Evolutionary conservation across 2,888 invertebrate genomes (phyloP).

Genomic region (Sphaerophoria rueppellii): DNA sequence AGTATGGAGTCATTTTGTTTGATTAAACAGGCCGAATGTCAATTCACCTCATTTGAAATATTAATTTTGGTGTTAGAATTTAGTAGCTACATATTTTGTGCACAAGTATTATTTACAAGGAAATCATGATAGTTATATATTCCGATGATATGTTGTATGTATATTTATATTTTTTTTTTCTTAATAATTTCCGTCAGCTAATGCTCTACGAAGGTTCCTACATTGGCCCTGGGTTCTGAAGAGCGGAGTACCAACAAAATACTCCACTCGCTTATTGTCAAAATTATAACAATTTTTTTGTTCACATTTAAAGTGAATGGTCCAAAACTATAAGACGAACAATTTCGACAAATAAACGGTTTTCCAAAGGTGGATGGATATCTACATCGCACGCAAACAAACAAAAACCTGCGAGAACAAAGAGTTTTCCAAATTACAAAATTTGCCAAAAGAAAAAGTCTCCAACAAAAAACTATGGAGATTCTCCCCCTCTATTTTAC

Average conservation of each 20-base stretch:
- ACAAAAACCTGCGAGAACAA: slow-evolving; percentile 45
- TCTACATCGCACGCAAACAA: slow-evolving; percentile 21
- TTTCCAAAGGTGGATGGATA: slow-evolving; percentile 28
- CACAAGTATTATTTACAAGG: slow-evolving; percentile 40
- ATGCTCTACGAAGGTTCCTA: slow-evolving; percentile 48
- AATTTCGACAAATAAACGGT: slow-evolving; percentile 39
- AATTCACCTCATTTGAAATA: background rate
- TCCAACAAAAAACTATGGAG: slow-evolving; percentile 3
- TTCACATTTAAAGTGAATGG: slow-evolving; percentile 45
- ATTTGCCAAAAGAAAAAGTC: slow-evolving; percentile 34
- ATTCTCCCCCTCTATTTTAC: background rate
- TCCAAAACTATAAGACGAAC: slow-evolving; percentile 60
- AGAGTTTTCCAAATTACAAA: slow-evolving; percentile 34
- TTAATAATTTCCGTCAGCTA: slow-evolving; percentile 20
- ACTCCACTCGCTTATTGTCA: slow-evolving; percentile 68
- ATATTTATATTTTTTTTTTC: background rate
- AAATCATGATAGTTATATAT: slow-evolving; percentile 31
- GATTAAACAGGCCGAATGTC: no score
- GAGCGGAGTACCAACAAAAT: slow-evolving; percentile 44
- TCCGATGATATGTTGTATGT: slow-evolving; percentile 54
- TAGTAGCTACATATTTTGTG: slow-evolving; percentile 3
- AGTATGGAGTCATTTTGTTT: no score
- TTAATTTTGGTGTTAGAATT: background rate
- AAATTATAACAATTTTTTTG: slow-evolving; percentile 52
- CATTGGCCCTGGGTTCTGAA: slow-evolving; percentile 49